phyloP scores from a whole-genome alignment of 2,113 vertebrate species.

The Cyprinodon brontotheroides region DNA sequence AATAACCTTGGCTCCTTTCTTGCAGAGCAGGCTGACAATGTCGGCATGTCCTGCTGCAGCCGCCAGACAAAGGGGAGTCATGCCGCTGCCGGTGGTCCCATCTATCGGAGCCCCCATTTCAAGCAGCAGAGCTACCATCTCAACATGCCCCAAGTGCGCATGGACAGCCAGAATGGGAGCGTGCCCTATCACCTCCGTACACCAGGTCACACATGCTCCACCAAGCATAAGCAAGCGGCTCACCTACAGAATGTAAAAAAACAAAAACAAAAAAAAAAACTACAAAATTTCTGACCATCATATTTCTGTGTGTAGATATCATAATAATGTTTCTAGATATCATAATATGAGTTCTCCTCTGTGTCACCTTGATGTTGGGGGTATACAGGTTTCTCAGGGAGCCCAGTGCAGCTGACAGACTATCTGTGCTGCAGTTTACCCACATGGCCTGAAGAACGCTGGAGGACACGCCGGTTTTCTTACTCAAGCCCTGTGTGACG shows the following conservation, averaged over 20 bases:
- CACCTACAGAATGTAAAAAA: slow-evolving; percentile 78
- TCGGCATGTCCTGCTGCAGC: slow-evolving; percentile 87
- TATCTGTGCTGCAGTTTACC: slow-evolving; percentile 94
- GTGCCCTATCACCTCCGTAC: slow-evolving; percentile 92
- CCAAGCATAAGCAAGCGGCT: slow-evolving; percentile 94
- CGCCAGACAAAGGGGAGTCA: slow-evolving; percentile 91
- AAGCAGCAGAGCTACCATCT: slow-evolving; percentile 88
- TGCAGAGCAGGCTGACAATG: slow-evolving; percentile 88
- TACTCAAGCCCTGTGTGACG: slow-evolving; percentile 88
- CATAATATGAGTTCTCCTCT: background rate
- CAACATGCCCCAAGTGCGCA: slow-evolving; percentile 91
- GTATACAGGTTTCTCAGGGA: slow-evolving; percentile 98
- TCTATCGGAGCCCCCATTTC: slow-evolving; percentile 90
- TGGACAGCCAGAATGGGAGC: slow-evolving; percentile 93
- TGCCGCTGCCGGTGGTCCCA: slow-evolving; percentile 84
- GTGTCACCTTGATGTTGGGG: slow-evolving; percentile 94
- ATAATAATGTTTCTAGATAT: background rate
- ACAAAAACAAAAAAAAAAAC: background rate
- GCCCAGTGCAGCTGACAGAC: slow-evolving; percentile 91
- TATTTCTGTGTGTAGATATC: background rate
- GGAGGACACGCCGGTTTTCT: slow-evolving; percentile 94
- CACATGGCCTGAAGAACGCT: slow-evolving; percentile 96
- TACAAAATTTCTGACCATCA: background rate
- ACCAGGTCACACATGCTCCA: slow-evolving; percentile 93
- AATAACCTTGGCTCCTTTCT: slow-evolving; percentile 90